phyloP scores from a whole-genome alignment of 2,888 invertebrate species.

The Mechanitis messenoides region DNA sequence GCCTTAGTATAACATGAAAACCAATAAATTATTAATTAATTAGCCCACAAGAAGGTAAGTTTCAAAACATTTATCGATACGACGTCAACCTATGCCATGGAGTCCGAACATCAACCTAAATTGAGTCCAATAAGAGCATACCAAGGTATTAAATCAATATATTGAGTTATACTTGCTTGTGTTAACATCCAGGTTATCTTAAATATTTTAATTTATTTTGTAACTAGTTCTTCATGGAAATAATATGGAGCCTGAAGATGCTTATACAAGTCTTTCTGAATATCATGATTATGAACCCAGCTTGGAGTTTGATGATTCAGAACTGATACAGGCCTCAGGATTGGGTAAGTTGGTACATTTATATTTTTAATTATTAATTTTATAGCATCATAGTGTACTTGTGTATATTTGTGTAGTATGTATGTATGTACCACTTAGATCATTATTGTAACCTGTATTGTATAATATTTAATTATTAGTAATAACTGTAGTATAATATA shows the following conservation, averaged over 20 bases:
- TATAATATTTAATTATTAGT: too few relatives aligned
- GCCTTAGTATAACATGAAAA: background rate
- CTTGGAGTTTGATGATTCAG: constrained; percentile 97
- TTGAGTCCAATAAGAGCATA: constrained; percentile 64
- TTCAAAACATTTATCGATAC: background rate
- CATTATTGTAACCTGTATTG: too few relatives aligned
- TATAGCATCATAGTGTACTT: background rate
- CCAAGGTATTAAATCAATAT: constrained; percentile 47
- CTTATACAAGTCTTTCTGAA: constrained; percentile 91
- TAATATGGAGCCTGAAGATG: constrained; percentile 80
- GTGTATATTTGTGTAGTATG: too few relatives aligned
- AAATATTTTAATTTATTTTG: constrained; percentile 10
- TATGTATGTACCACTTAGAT: too few relatives aligned
- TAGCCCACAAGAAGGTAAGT: background rate
- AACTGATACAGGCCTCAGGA: constrained; percentile 83
- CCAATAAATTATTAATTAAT: background rate
- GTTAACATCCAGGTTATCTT: background rate
- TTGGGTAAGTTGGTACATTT: constrained; percentile 75
- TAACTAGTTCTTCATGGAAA: constrained; percentile 54
- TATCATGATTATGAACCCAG: constrained; percentile 96
- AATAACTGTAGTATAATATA: too few relatives aligned
- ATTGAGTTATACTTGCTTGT: background rate
- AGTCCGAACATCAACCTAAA: constrained; percentile 63
- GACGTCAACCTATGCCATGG: constrained; percentile 38
- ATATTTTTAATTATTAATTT: background rate